A percentile compares a stretch with the other conserved stretches of the same genome.
These are phyloP conservation scores for Amphibalanus amphitrite DNA, from an alignment of 1,140 invertebrate species.

Conservation along the genomic window DNA sequence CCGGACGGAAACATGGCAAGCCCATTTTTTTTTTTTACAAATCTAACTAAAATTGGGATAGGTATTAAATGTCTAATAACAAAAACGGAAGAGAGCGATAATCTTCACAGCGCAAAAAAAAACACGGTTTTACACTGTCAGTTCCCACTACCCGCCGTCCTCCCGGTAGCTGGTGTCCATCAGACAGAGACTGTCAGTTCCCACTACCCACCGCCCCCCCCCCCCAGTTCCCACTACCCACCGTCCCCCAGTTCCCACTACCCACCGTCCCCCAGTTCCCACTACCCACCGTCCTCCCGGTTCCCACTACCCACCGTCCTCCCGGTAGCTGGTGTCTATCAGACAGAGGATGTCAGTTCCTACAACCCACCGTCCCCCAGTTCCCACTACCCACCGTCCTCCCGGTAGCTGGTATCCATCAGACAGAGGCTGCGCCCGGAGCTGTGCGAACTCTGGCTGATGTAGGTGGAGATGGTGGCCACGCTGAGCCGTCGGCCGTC, in stretches of 20 bases:
- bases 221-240: too few relatives aligned
- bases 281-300: too few relatives aligned
- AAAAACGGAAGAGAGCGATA: too few relatives aligned
- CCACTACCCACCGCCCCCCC: too few relatives aligned
- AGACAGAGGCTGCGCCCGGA: neutral
- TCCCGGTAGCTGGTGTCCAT: neutral
- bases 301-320: too few relatives aligned
- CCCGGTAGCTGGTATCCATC: neutral
- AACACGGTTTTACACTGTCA: neutral
- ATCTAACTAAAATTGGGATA: too few relatives aligned
- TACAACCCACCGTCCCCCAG: neutral
- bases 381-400: slow-evolving; percentile 9
- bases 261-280: neutral
- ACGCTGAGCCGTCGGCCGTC: slow-evolving; percentile 50
- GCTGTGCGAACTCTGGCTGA: slow-evolving; percentile 45
- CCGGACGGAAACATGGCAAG: too few relatives aligned
- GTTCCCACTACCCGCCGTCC: slow-evolving; percentile 10
- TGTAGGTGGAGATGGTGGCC: slow-evolving; percentile 70
- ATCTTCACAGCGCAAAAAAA: too few relatives aligned
- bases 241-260: slow-evolving; percentile 1
- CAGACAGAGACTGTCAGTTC: too few relatives aligned
- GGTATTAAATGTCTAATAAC: too few relatives aligned
- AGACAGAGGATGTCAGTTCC: neutral
- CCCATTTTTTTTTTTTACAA: too few relatives aligned
- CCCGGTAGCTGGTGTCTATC: neutral